Evolutionary conservation across 2,888 invertebrate genomes (phyloP).

Genomic region (Ichneumon xanthorius): DNA sequence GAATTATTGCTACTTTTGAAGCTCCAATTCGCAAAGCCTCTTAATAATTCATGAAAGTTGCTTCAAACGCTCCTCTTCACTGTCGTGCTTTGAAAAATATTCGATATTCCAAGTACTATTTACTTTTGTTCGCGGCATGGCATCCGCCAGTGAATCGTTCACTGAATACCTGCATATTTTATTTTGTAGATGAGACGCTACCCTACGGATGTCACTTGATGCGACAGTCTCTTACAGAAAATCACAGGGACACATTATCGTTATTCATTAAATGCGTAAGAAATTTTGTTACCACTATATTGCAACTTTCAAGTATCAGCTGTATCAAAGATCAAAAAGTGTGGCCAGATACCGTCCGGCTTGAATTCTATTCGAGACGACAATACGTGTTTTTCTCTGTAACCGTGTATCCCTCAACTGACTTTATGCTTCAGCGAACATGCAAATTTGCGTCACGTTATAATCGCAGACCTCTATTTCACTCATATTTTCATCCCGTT

Average conservation of each 20-base stretch:
- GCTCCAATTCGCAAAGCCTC: slow-evolving; percentile 52
- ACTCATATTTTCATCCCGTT: slow-evolving; percentile 18
- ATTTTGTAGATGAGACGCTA: background rate
- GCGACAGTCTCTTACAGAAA: background rate
- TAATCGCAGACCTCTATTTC: slow-evolving; percentile 28
- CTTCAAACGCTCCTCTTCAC: slow-evolving; percentile 24
- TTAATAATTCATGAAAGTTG: slow-evolving; percentile 47
- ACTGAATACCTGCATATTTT: background rate
- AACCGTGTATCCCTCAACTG: background rate
- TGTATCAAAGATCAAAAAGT: background rate
- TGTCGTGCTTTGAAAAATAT: background rate
- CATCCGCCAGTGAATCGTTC: background rate
- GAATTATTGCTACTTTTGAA: slow-evolving; percentile 55
- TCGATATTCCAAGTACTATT: slow-evolving; percentile 52
- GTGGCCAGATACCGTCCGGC: background rate
- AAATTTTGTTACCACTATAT: background rate
- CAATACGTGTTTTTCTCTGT: background rate
- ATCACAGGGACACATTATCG: background rate
- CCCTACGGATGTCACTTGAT: background rate
- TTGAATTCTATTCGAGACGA: background rate
- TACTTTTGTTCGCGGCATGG: slow-evolving; percentile 39
- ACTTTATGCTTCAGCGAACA: slow-evolving; percentile 10
- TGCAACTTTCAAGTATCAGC: background rate
- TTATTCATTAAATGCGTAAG: background rate
- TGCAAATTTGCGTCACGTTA: slow-evolving; percentile 30